Evolutionary conservation across 2,113 vertebrate genomes (phyloP).

Genomic region (Otis tarda): DNA sequence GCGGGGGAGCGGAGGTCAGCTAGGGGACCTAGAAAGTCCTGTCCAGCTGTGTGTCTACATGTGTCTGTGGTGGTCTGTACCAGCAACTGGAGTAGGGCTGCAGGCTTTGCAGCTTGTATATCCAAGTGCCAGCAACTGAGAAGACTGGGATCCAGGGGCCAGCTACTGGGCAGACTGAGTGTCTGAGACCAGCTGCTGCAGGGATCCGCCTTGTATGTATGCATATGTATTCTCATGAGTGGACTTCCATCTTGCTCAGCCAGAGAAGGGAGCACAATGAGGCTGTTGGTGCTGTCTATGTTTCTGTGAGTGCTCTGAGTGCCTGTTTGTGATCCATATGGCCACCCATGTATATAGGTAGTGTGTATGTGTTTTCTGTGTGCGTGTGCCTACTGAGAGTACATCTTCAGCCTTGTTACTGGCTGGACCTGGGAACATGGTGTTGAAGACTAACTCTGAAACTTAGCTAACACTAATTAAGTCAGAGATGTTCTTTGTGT

Average conservation of each 20-base stretch:
- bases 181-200: no score
- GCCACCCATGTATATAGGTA: not conserved
- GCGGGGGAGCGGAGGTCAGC: fast-evolving
- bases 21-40: not conserved
- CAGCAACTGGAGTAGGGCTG: not conserved
- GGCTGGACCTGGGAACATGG: not conserved
- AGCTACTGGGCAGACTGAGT: no score
- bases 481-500: no score
- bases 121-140: not conserved
- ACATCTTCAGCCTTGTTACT: not conserved
- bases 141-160: no score
- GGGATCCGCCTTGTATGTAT: no score
- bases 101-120: not conserved
- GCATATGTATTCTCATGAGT: no score
- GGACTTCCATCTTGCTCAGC: no score
- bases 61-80: not conserved
- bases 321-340: not conserved
- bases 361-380: not conserved
- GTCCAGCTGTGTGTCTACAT: not conserved
- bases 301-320: not conserved
- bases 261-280: no score
- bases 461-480: no score
- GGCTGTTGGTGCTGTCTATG: no score
- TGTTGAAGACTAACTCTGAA: no score
- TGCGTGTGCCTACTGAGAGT: not conserved